These are phyloP conservation scores for Poeciliopsis paucimaculata DNA, from an alignment of 2,797 vertebrate genomes.

Conservation along the genomic window DNA sequence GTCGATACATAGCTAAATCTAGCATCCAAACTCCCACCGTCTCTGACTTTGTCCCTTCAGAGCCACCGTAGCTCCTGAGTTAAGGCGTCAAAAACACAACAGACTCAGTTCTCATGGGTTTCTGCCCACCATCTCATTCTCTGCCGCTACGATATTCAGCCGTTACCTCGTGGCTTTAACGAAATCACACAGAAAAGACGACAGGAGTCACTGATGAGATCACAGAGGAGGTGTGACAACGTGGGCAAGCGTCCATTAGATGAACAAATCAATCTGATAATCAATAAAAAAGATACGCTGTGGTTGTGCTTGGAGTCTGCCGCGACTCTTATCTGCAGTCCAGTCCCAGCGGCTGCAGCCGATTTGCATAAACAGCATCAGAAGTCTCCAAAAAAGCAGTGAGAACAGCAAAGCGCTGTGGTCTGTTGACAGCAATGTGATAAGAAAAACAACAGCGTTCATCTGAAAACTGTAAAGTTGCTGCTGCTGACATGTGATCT, in stretches of 20 bases:
- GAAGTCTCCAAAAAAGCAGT: neutral
- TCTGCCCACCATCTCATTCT: neutral
- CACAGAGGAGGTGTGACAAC: neutral
- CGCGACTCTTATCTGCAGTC: neutral
- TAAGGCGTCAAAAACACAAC: neutral
- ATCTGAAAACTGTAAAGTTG: neutral
- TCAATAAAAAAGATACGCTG: slow-evolving; percentile 56
- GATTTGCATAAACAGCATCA: neutral
- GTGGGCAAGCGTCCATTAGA: neutral
- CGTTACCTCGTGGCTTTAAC: slow-evolving; percentile 39
- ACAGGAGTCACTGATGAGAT: neutral
- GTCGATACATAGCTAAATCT: neutral
- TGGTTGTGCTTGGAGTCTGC: neutral
- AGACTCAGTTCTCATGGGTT: neutral
- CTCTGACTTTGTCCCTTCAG: neutral
- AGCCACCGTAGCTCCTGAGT: neutral
- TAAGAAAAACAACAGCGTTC: neutral
- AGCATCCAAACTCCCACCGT: neutral
- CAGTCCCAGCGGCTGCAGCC: neutral
- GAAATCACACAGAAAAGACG: slow-evolving; percentile 20
- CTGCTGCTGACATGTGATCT: neutral
- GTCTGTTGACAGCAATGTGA: neutral
- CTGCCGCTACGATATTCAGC: neutral
- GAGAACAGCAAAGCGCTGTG: neutral
- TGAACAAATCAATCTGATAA: neutral